phyloP scores from a whole-genome alignment of 2,113 vertebrate species.

The Melanocharis versteri region DNA sequence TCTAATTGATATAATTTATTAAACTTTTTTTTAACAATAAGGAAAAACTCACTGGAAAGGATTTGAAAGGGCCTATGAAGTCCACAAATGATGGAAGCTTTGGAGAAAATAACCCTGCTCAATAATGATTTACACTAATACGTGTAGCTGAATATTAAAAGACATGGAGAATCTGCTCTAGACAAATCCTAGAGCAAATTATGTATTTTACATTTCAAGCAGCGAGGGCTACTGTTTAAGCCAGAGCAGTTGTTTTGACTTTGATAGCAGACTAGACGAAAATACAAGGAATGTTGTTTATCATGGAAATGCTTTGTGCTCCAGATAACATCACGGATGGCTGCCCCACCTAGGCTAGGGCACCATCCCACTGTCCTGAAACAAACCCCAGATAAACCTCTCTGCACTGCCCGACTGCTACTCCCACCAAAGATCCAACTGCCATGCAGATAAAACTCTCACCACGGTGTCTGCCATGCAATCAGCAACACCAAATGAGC shows the following conservation, averaged over 20 bases:
- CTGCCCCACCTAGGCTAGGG: background rate
- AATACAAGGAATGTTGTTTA: constrained; percentile 66
- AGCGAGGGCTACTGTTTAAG: background rate
- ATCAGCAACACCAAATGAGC: background rate
- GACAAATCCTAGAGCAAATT: background rate
- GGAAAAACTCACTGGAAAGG: background rate
- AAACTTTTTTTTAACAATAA: background rate
- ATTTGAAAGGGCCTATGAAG: background rate
- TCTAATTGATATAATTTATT: background rate
- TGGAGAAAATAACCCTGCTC: background rate
- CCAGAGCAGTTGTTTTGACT: constrained; percentile 12
- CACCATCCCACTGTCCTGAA: background rate
- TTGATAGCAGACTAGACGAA: constrained; percentile 37
- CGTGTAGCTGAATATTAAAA: background rate
- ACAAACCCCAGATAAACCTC: background rate
- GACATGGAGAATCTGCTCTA: background rate
- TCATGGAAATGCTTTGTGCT: constrained; percentile 33
- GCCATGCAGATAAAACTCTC: background rate
- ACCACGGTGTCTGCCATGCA: rapidly evolving
- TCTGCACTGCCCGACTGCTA: background rate
- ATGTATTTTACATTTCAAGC: background rate
- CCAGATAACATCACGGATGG: background rate
- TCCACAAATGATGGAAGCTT: background rate
- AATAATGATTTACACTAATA: background rate
- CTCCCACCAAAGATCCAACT: background rate